Conservation (phyloP, 2,797 vertebrate species). For the Clarias platycephalus region DNA sequence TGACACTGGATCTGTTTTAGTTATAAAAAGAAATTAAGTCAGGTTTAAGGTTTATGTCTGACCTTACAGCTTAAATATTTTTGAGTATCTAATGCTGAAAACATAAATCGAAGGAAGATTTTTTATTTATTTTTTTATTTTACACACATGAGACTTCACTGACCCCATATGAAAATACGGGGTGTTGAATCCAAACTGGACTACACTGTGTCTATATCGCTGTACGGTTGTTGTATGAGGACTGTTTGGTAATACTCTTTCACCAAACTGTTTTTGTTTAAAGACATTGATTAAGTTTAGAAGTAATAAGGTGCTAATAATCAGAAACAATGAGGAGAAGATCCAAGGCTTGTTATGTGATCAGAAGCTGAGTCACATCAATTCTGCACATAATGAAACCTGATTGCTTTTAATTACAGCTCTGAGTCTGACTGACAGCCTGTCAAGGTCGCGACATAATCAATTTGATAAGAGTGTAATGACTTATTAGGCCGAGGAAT, state of each 20-base stretch:
- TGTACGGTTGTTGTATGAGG: too few species aligned
- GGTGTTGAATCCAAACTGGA: too few species aligned
- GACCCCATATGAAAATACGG: too few species aligned
- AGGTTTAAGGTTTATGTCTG: background rate
- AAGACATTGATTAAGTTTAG: too few species aligned
- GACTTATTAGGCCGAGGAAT: background rate
- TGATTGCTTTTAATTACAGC: slow-evolving; percentile 58
- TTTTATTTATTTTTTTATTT: background rate
- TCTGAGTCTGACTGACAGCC: slow-evolving; percentile 53
- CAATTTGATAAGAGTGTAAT: slow-evolving; percentile 41
- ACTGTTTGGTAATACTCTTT: too few species aligned
- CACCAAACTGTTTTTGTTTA: too few species aligned
- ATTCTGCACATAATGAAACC: slow-evolving; percentile 50
- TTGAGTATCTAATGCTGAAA: background rate
- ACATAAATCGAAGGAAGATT: background rate
- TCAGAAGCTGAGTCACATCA: slow-evolving; percentile 49
- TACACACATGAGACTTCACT: background rate
- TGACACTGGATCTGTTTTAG: slow-evolving; percentile 44
- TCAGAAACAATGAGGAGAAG: too few species aligned
- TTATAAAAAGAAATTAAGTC: slow-evolving; percentile 22
- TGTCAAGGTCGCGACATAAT: slow-evolving; percentile 41
- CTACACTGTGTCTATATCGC: too few species aligned
- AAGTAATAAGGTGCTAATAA: too few species aligned
- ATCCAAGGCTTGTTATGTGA: slow-evolving; percentile 45
- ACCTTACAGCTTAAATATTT: background rate